phyloP scores from a whole-genome alignment of 2,888 invertebrate species.

The Acleris emargana region DNA sequence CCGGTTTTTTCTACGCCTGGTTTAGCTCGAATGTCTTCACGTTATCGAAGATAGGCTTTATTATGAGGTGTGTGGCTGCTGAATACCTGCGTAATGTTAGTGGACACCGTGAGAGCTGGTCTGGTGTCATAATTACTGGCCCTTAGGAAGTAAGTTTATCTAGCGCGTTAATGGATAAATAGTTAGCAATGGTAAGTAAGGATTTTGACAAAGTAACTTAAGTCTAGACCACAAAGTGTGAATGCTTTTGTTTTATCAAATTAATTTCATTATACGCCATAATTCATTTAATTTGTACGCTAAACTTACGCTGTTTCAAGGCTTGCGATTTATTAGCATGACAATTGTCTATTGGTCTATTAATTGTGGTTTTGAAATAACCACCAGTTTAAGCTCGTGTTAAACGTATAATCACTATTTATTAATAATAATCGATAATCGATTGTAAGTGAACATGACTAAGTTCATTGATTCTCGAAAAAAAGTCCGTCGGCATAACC shows the following conservation, averaged over 20 bases:
- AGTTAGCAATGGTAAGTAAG: not conserved
- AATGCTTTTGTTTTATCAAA: too few species aligned
- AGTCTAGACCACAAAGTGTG: too few species aligned
- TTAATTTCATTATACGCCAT: too few species aligned
- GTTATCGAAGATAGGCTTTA: conserved; percentile 29
- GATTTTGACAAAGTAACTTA: not conserved
- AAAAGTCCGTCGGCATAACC: conserved; percentile 60
- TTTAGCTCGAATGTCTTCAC: conserved; percentile 29
- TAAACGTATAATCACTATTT: conserved; percentile 10
- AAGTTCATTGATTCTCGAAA: conserved; percentile 52
- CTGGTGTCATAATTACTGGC: conserved; percentile 7
- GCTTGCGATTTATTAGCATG: too few species aligned
- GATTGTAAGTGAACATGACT: conserved; percentile 33
- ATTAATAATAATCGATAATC: conserved; percentile 34
- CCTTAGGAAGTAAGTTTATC: not conserved
- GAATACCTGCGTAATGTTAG: conserved; percentile 9
- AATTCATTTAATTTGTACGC: too few species aligned
- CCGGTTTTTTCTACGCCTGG: conserved; percentile 18
- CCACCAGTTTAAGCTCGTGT: not conserved
- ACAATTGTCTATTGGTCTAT: too few species aligned
- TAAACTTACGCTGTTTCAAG: too few species aligned
- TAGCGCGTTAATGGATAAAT: not conserved
- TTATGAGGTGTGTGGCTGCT: conserved; percentile 16
- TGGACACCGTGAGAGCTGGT: conserved; percentile 5
- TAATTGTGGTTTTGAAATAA: not conserved